Base-by-base conservation (phyloP, 1,140 invertebrate genomes). In the Agraylea sexmaculata region DNA sequence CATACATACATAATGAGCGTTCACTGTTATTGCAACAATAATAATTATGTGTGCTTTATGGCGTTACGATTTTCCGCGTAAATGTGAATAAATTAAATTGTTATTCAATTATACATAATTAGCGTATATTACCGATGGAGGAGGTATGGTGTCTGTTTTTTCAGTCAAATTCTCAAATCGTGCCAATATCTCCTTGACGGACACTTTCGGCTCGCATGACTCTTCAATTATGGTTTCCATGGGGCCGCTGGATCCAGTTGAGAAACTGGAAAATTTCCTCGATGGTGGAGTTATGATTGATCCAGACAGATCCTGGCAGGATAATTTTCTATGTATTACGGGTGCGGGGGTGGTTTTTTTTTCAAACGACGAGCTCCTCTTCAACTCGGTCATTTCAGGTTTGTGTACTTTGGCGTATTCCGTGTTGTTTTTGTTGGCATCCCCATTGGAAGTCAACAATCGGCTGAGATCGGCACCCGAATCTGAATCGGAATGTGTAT, bases 181-280 rank as follows among this genome's bases (percentile, higher is more conserved):
- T 20, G 80, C 80, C 37, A 86, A 60, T 46, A 86, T 84, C 50
- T 83, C 81, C 47, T 80, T 78, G 20, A 86, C 82, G 41, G 81
- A 83, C 43, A 84, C 70, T 62, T 84, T 83, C 15, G 72, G 77
- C 54, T 83, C 80, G 5, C 63, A 65, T 4, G 72, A 73, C 49
- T 86, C 81, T 54, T 86, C 81, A n/a, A 78, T 70, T 22, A 85
- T 83, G 2, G 81, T 83, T 57, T 81, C 79, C 80, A 85, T 83
- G 50, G 75, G 70, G 27, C 70, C 70, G 31, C 70, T 69, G 38
- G 71, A 74, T 27, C 68, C 69, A 7, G 67, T 70, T 50, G 70
- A 73, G 51, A 60, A 71, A 49, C 69, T 68, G 51, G 61, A 64
- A 17, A 57, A 55, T 36, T 60, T 52, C 16, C 62, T 50, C 8